Base-by-base conservation (phyloP, 2,797 vertebrate genomes). In the Amazona ochrocephala region DNA sequence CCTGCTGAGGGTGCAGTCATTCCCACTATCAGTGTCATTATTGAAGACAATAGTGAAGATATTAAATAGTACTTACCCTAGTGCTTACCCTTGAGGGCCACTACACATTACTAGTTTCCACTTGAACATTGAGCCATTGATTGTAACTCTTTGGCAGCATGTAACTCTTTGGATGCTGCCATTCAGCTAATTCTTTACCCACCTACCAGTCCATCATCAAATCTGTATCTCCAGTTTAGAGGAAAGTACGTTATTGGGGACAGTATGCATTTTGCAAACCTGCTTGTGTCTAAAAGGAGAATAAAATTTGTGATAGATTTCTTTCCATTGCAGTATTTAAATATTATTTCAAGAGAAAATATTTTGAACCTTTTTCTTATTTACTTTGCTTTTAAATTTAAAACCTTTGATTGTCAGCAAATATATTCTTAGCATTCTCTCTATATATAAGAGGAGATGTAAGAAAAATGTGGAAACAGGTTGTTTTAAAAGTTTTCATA, bases 401-500 rank as follows among this genome's bases (percentile, higher is more conserved):
- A 90, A 90, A 84, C 12, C 39, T 72, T 74, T 88, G 74, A 44
- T 90, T 85, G 84, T 29, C 50, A 70, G 30, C 64, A 79, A 48
- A 26, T 60, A 34, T 41, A 76, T 92, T 91, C 82, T 75, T 73
- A 82, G 13, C 30, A 22, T 81, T 88, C 22, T 62, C 14, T 54
- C 47, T 12, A 20, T 37, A 19, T 85, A 22, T 87, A 15, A 81
- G 73, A 89, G 11, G 64, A 82, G 23, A 80, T 39, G 4, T 81
- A 50, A 79, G 91, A 82, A 67, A 51, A 77, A 73, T 61, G 58
- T 84, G 50, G 14, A 53, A n/a, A 81, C 32, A 72, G 80, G 39
- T 95, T 79, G 75, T 80, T 95, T 64, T 45, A 30, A 42, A 67
- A 58, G 32, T 90, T 94, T 94, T 94, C 71, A 64, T 93, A 90